A percentile compares a stretch with the other conserved stretches of the same genome.
These are phyloP conservation scores for Caenorhabditis sinica DNA, from an alignment of 2,888 invertebrate genomes.

Conservation along the genomic window DNA sequence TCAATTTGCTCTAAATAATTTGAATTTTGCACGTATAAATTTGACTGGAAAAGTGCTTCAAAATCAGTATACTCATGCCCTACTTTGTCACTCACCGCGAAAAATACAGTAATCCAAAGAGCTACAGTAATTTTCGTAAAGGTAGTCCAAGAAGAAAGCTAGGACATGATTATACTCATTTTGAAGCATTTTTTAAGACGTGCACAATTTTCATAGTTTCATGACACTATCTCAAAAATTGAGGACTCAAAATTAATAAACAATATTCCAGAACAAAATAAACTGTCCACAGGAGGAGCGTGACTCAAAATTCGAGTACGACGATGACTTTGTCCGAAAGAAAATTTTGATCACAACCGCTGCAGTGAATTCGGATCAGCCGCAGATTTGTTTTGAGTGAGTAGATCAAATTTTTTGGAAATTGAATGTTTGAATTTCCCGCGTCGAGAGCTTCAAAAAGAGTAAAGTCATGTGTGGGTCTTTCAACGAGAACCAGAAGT, in stretches of 20 bases:
- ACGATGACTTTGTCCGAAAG: conserved; percentile 52
- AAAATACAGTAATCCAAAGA: background rate
- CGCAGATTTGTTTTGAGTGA: conserved; percentile 56
- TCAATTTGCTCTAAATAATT: background rate
- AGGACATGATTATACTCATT: background rate
- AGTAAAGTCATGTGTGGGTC: conserved; percentile 6
- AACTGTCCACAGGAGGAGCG: conserved; percentile 49
- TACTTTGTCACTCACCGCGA: background rate
- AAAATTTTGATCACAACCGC: conserved; percentile 56
- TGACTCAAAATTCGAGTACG: conserved; percentile 45
- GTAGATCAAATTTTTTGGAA: too few species aligned
- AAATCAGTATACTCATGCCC: conserved; percentile 5
- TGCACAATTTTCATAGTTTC: background rate
- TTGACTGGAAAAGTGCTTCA: background rate
- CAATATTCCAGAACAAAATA: conserved; percentile 44
- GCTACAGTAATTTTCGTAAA: background rate
- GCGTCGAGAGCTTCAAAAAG: background rate
- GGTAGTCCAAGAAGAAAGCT: background rate
- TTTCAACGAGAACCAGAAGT: too few species aligned
- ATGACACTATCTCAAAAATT: background rate
- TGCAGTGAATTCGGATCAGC: conserved; percentile 45
- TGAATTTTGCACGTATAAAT: background rate
- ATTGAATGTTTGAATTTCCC: background rate
- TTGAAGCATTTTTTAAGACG: background rate
- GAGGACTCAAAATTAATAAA: background rate